A percentile compares a stretch with the other conserved stretches of the same genome.
Conservation (phyloP, 1,140 invertebrate genomes). For the Pachypsylla venusta region DNA sequence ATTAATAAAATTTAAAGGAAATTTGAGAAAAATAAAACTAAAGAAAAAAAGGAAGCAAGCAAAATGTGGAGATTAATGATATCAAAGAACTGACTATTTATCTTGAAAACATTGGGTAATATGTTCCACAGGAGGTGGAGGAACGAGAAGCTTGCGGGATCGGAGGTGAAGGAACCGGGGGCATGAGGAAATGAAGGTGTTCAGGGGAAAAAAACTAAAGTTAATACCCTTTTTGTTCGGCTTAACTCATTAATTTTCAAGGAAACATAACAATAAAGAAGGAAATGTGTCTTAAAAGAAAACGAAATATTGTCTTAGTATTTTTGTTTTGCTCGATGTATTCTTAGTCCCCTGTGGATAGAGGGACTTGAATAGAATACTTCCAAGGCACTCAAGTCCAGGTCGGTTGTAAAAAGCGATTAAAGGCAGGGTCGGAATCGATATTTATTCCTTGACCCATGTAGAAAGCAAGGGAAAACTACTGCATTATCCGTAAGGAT, state of each 20-base stretch:
- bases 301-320: too few species aligned
- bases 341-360: too few species aligned
- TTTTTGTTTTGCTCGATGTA: too few species aligned
- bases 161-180: not conserved
- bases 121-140: not conserved
- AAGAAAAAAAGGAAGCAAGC: not conserved
- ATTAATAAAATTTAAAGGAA: too few species aligned
- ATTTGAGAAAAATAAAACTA: not conserved
- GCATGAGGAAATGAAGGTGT: not conserved
- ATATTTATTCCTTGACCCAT: too few species aligned
- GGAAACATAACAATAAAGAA: not conserved
- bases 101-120: conserved; percentile 6
- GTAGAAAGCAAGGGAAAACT: too few species aligned
- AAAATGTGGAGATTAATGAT: conserved; percentile 11
- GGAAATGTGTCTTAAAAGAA: not conserved
- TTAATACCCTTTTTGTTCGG: conserved; percentile 1
- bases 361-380: too few species aligned
- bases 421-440: too few species aligned
- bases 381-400: too few species aligned
- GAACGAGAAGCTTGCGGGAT: not conserved
- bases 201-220: not conserved
- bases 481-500: too few species aligned
- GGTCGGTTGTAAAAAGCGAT: too few species aligned
- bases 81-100: not conserved
- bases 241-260: conserved; percentile 7